Conservation (phyloP, 35 echinoderm and acorn worm species). For the Stichopus chloronotus region DNA sequence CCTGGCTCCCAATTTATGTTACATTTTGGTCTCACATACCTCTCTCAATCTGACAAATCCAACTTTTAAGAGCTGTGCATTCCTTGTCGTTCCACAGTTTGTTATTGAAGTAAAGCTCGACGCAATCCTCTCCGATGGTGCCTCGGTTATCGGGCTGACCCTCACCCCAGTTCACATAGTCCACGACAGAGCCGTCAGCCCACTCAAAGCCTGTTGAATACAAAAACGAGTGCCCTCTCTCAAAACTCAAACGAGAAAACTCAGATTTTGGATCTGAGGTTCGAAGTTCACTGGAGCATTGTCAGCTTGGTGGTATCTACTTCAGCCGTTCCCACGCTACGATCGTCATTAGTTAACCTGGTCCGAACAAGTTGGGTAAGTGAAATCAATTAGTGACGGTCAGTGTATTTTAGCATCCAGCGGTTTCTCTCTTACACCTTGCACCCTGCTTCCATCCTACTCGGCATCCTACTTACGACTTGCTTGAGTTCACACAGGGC, state of each 20-base stretch:
- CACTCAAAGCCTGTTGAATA: slow-evolving; percentile 75
- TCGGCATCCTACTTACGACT: no score
- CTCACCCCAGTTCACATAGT: slow-evolving; percentile 66
- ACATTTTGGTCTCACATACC: slow-evolving; percentile 20
- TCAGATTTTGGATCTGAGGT: background rate
- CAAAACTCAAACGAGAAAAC: background rate
- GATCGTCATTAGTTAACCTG: no score
- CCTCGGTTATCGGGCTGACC: slow-evolving; percentile 75
- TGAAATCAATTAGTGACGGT: no score
- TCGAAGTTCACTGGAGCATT: no score
- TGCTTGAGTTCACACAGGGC: no score
- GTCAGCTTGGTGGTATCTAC: no score
- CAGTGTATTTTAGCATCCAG: no score
- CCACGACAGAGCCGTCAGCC: slow-evolving; percentile 72
- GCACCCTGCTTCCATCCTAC: no score
- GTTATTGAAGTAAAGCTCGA: slow-evolving; percentile 69
- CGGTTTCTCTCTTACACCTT: no score
- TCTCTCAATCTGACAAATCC: slow-evolving; percentile 78
- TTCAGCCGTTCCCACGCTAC: no score
- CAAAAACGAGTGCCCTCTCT: background rate
- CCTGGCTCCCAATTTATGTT: no score
- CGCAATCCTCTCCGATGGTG: slow-evolving; percentile 76
- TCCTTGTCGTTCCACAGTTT: slow-evolving; percentile 69
- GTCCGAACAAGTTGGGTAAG: no score
- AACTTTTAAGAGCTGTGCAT: slow-evolving; percentile 63